A percentile compares a stretch with the other conserved stretches of the same genome.
phyloP scores from a whole-genome alignment of 2,888 invertebrate genomes.

The Cerastis leucographa region DNA sequence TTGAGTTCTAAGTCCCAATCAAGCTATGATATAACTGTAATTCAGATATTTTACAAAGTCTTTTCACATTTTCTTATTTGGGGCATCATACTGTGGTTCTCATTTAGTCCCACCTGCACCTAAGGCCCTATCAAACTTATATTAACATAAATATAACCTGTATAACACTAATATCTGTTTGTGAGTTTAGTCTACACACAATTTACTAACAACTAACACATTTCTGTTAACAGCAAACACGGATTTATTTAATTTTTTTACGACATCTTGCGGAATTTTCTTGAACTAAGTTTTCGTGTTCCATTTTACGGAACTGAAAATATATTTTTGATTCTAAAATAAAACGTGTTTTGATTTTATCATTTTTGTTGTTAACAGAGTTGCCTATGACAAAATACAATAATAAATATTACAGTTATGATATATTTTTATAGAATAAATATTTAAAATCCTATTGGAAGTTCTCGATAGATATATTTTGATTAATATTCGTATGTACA shows the following conservation, averaged over 20 bases:
- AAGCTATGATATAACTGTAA: slow-evolving; percentile 11
- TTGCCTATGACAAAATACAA: slow-evolving; percentile 42
- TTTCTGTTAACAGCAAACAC: slow-evolving; percentile 33
- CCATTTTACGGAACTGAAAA: background rate
- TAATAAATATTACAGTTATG: slow-evolving; percentile 49
- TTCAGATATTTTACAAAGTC: background rate
- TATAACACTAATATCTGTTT: slow-evolving; percentile 45
- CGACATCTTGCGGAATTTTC: slow-evolving; percentile 25
- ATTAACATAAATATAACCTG: slow-evolving; percentile 21
- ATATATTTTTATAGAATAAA: slow-evolving; percentile 60
- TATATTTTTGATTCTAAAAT: background rate
- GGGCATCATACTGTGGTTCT: background rate
- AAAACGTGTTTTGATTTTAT: background rate
- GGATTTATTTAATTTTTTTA: background rate
- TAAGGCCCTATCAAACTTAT: slow-evolving; percentile 23
- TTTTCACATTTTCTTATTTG: slow-evolving; percentile 9
- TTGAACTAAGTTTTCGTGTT: background rate
- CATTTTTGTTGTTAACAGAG: slow-evolving; percentile 40
- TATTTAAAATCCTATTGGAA: slow-evolving; percentile 67
- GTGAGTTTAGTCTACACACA: slow-evolving; percentile 57
- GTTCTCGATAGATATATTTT: slow-evolving; percentile 60
- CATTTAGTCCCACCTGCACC: slow-evolving; percentile 29
- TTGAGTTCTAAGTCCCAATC: background rate
- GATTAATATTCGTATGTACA: slow-evolving; percentile 57
- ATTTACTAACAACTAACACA: slow-evolving; percentile 34